Percentiles rank a stretch among this genome's conserved stretches.
Evolutionary conservation across 2,888 invertebrate genomes (phyloP).

Genomic region (Acanthosepion esculentum): DNA sequence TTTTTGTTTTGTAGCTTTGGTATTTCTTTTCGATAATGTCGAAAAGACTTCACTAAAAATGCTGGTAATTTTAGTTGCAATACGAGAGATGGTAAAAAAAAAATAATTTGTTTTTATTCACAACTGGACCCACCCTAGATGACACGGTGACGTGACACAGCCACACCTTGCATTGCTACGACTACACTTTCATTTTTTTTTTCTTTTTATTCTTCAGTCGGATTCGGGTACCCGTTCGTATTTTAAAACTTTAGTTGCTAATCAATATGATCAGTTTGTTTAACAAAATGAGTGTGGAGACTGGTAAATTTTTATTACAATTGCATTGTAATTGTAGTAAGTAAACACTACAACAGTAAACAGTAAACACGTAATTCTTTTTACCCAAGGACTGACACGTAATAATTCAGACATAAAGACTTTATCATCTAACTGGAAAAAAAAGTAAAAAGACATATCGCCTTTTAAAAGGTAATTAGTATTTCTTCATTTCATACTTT

Average conservation of each 20-base stretch:
- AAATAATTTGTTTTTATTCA: not conserved
- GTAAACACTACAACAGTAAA: not conserved
- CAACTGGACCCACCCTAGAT: not conserved
- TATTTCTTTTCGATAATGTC: too few relatives aligned
- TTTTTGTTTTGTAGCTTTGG: too few relatives aligned
- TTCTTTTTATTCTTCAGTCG: not conserved
- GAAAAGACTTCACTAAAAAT: too few relatives aligned
- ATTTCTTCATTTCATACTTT: too few relatives aligned
- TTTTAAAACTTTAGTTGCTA: not conserved
- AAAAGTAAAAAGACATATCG: not conserved
- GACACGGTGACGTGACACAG: not conserved
- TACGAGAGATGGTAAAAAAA: too few relatives aligned
- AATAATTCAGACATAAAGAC: not conserved
- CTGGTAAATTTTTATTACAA: not conserved
- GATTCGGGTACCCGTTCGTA: not conserved
- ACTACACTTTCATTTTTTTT: not conserved
- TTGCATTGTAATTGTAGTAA: not conserved
- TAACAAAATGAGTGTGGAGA: not conserved
- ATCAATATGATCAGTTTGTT: not conserved
- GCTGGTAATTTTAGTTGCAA: too few relatives aligned
- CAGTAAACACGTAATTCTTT: not conserved
- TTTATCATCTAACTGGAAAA: not conserved
- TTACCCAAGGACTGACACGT: slow-evolving; percentile 18
- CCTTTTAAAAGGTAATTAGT: not conserved
- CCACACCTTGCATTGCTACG: not conserved